Base-by-base conservation (phyloP, 2,888 invertebrate genomes). In the Hypena proboscidalis region DNA sequence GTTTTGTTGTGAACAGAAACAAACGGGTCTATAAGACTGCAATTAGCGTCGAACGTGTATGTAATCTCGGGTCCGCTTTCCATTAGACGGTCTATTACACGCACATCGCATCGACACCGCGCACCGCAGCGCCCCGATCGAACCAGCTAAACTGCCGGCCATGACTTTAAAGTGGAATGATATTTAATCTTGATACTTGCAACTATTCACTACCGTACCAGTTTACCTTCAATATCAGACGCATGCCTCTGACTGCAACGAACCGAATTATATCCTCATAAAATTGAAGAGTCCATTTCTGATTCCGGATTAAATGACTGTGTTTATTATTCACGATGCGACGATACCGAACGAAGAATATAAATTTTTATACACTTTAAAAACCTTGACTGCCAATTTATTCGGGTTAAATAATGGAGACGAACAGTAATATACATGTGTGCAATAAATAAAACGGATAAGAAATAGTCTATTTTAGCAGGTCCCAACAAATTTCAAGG, bases 61-160 rank as follows among this genome's bases (percentile, higher is more conserved):
- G 45, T 58, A 53, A 54, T 54, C 40, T 55, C 27, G 41, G 45
- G 43, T 29, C 51, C 46, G 58, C 64, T 67, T 64, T 67, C 64
- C 60, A 58, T 56, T 56, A 56, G 60, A 48, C 43, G 43, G 50
- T 39, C 59, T 53, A 57, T 56, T 63, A 56, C 56, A 60, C 53
- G 60, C 56, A 49, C 52, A 43, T 32, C 46, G 29, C 52, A 43
- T 32, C 46, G 29, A 23, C 46, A 49, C 30, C 34, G 47, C 38
- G 50, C 45, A 48, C n/a, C 39, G 53, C 43, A 39, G 40, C 51
- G 48, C 40, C 32, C 38, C 46, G 47, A 56, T 37, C 41, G 54
- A 51, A 60, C 44, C 36, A 45, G 41, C 43, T 56, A 41, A 51
- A 50, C 31, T 32, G 44, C 38, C 35, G 41, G 39, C 50, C 46